Conservation (phyloP, 2,888 invertebrate genomes). For the Rhagophthalmus giganteus region DNA sequence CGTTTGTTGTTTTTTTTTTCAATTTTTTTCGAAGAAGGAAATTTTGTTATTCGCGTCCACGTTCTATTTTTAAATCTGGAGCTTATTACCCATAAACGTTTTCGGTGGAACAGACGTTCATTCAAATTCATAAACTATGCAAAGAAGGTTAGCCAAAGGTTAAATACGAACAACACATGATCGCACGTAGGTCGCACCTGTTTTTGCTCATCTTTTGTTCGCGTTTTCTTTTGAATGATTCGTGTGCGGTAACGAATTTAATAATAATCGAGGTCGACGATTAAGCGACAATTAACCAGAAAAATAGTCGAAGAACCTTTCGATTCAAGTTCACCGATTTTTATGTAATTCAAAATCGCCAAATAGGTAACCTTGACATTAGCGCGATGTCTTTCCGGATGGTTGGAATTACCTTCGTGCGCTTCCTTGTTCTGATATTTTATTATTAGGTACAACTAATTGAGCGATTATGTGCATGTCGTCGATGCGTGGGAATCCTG, state of each 20-base stretch:
- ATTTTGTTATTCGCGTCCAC: too few relatives aligned
- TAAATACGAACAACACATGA: conserved; percentile 31
- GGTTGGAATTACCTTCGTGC: too few relatives aligned
- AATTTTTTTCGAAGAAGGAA: too few relatives aligned
- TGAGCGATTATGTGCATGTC: too few relatives aligned
- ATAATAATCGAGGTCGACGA: conserved; percentile 23
- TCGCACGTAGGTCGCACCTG: conserved; percentile 35
- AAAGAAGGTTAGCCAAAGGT: conserved; percentile 36
- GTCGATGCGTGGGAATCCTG: too few relatives aligned
- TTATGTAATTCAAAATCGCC: conserved; percentile 22
- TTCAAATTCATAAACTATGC: conserved; percentile 8
- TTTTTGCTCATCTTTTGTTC: conserved; percentile 20
- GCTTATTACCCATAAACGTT: too few relatives aligned
- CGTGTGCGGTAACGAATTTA: conserved; percentile 19
- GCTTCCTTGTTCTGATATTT: too few relatives aligned
- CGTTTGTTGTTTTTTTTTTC: too few relatives aligned
- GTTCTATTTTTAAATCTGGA: too few relatives aligned
- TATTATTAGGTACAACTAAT: too few relatives aligned
- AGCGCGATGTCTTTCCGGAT: conserved; percentile 38
- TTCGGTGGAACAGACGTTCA: too few relatives aligned
- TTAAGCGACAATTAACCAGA: conserved; percentile 17
- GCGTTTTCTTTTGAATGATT: conserved; percentile 7
- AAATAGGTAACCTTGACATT: conserved; percentile 39
- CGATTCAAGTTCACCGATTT: conserved; percentile 22
- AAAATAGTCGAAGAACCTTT: conserved; percentile 27